Conservation (phyloP, 2,113 vertebrate species). For the Lasiurus cinereus region DNA sequence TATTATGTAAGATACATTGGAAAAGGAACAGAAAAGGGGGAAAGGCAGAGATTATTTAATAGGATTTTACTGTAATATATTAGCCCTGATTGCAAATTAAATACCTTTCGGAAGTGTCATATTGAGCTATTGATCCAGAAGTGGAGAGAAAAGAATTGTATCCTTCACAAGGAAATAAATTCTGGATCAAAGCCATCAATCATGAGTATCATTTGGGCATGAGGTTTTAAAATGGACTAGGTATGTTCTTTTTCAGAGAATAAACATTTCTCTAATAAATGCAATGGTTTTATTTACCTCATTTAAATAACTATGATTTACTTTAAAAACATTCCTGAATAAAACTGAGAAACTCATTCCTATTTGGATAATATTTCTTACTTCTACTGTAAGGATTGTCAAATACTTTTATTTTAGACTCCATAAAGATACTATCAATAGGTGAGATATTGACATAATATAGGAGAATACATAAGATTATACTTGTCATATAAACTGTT, state of each 20-base stretch:
- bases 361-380: conserved; percentile 42
- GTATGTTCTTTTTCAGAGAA: neutral
- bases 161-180: conserved; percentile 24
- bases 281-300: conserved; percentile 40
- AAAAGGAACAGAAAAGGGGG: neutral
- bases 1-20: neutral
- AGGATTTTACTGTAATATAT: conserved; percentile 11
- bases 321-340: conserved; percentile 38
- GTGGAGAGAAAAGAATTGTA: neutral
- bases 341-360: conserved; percentile 1
- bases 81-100: conserved; percentile 48
- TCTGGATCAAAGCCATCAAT: conserved; percentile 6
- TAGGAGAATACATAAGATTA: neutral
- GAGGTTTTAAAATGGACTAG: conserved; percentile 23
- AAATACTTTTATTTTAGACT: conserved; percentile 16
- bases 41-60: conserved; percentile 22
- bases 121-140: conserved; percentile 1
- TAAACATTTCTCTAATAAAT: conserved; percentile 58
- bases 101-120: neutral
- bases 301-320: conserved; percentile 64
- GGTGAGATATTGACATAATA: neutral
- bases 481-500: neutral
- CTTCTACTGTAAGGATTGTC: neutral
- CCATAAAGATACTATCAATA: neutral
- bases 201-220: neutral